Percentiles rank a stretch among this genome's conserved stretches.
These are phyloP conservation scores for Calephelis virginiensis DNA, from an alignment of 1,140 invertebrate species.

Conservation along the genomic window DNA sequence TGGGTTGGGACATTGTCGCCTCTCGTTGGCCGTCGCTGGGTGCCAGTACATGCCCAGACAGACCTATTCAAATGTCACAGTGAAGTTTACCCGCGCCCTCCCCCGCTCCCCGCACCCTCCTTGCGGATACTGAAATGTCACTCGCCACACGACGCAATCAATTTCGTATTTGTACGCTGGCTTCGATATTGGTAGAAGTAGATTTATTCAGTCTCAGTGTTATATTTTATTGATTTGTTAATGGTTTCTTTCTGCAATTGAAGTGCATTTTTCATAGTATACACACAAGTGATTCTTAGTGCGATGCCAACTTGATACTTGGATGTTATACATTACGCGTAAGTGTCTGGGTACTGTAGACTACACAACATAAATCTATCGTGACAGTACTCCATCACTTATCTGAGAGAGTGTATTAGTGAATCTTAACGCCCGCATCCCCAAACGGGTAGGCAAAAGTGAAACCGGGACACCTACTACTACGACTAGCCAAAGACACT, in stretches of 20 bases:
- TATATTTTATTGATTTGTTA: constrained; percentile 26
- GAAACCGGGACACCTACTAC: too few species aligned
- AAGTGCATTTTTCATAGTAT: too few species aligned
- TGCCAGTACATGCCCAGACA: constrained; percentile 70
- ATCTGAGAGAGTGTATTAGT: too few species aligned
- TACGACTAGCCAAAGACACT: too few species aligned
- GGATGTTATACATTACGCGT: too few species aligned
- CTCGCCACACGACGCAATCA: constrained; percentile 74
- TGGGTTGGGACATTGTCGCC: constrained; percentile 68
- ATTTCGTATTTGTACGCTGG: constrained; percentile 75
- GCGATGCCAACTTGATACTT: too few species aligned
- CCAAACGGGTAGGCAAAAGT: too few species aligned
- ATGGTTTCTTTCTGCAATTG: not conserved
- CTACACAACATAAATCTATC: too few species aligned
- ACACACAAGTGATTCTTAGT: too few species aligned
- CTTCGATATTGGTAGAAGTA: constrained; percentile 58
- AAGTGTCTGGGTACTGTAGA: too few species aligned
- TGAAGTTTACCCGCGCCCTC: constrained; percentile 44
- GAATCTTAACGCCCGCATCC: too few species aligned
- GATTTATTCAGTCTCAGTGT: constrained; percentile 54
- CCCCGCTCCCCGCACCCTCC: constrained; percentile 33
- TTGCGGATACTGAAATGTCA: constrained; percentile 70
- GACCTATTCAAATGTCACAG: constrained; percentile 75
- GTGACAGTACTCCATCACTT: too few species aligned
- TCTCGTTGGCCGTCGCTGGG: constrained; percentile 63